A percentile compares a stretch with the other conserved stretches of the same genome.
phyloP scores from a whole-genome alignment of 2,113 vertebrate genomes.

The Neoarius graeffei region DNA sequence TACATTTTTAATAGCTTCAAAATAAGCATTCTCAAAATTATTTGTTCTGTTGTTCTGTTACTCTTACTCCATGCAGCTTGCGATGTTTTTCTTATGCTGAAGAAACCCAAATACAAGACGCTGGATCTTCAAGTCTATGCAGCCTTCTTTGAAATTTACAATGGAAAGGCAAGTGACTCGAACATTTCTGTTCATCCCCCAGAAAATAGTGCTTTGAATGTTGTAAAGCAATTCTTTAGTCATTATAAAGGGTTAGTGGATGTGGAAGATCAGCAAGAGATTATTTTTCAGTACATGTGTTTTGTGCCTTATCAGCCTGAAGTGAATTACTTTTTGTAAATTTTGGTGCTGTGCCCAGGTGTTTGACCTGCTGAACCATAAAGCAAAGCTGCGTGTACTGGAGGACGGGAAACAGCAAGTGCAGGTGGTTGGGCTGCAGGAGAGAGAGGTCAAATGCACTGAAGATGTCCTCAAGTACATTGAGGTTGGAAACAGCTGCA shows the following conservation, averaged over 20 bases:
- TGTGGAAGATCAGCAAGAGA: neutral
- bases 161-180: conserved; percentile 83
- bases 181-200: neutral
- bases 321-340: neutral
- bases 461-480: conserved; percentile 97
- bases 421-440: conserved; percentile 96
- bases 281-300: neutral
- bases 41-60: no score
- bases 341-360: conserved; percentile 72
- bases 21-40: neutral
- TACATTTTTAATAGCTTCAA: no score
- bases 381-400: conserved; percentile 92
- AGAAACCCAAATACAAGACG: conserved; percentile 97
- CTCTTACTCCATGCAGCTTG: conserved; percentile 76
- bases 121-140: conserved; percentile 95
- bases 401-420: conserved; percentile 98
- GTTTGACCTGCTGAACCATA: conserved; percentile 95
- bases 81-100: conserved; percentile 98
- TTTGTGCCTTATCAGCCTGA: neutral
- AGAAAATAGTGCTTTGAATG: neutral
- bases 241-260: neutral
- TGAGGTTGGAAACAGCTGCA: conserved; percentile 97
- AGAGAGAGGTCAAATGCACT: conserved; percentile 92
- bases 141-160: conserved; percentile 99
- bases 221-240: neutral